These are phyloP conservation scores for Heptranchias perlo DNA, from an alignment of 2,113 vertebrate species.

Conservation along the genomic window DNA sequence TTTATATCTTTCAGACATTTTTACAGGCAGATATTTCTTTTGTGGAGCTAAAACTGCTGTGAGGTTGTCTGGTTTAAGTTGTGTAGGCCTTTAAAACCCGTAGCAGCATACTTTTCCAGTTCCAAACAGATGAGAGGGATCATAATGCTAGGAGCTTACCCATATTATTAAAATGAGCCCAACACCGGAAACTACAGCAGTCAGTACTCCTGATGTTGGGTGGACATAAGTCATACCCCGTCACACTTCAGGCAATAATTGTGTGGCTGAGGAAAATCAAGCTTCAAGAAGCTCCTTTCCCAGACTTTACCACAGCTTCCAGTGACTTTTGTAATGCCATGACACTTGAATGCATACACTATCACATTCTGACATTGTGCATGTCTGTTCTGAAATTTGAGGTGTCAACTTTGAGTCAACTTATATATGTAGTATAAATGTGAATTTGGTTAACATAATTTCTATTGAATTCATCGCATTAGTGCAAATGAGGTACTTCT, in stretches of 20 bases:
- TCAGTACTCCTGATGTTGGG: too few species aligned
- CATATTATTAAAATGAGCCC: background rate
- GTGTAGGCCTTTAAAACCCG: background rate
- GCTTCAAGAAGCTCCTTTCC: background rate
- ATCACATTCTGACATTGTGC: background rate
- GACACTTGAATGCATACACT: background rate
- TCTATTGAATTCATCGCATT: background rate
- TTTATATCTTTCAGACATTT: background rate
- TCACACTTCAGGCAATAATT: too few species aligned
- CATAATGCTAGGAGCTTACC: background rate
- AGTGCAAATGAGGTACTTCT: background rate
- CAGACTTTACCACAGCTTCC: background rate
- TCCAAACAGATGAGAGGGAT: background rate
- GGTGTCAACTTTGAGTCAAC: background rate
- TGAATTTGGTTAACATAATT: background rate
- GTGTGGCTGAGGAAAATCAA: too few species aligned
- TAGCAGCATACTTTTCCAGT: background rate
- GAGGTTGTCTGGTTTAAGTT: background rate
- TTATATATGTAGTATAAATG: background rate
- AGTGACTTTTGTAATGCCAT: background rate
- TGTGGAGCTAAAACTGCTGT: background rate
- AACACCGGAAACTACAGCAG: background rate
- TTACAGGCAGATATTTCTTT: background rate
- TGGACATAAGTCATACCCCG: background rate
- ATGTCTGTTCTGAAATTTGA: background rate